Evolutionary conservation across 2,113 vertebrate genomes (phyloP).

Genomic region (Mesitornis unicolor): DNA sequence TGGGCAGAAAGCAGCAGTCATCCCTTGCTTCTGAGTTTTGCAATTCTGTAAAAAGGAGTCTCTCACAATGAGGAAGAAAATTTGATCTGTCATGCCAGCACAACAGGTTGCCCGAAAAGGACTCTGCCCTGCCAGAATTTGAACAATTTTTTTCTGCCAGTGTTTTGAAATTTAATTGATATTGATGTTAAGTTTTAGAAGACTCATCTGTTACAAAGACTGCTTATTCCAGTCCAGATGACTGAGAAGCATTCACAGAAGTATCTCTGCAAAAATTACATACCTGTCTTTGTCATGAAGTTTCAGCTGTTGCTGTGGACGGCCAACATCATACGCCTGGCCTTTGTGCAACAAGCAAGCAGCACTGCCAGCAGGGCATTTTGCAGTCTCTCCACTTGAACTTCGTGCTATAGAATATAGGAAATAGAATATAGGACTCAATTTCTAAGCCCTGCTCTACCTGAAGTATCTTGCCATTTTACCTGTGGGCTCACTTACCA

Average conservation of each 20-base stretch:
- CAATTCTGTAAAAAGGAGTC: neutral
- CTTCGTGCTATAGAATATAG: neutral
- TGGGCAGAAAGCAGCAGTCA: neutral
- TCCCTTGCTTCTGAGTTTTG: neutral
- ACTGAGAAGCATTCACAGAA: neutral
- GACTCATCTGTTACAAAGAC: neutral
- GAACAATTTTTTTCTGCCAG: neutral
- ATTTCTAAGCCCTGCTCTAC: neutral
- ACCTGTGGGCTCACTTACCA: neutral
- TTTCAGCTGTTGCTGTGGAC: slow-evolving; percentile 74
- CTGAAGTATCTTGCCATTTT: neutral
- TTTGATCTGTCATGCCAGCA: neutral
- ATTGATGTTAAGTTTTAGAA: neutral
- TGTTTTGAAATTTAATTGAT: neutral
- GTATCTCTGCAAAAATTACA: neutral
- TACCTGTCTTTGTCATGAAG: slow-evolving; percentile 83
- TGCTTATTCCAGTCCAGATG: neutral
- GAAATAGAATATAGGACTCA: neutral
- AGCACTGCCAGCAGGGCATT: slow-evolving; percentile 79
- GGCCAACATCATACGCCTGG: slow-evolving; percentile 78
- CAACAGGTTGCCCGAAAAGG: neutral
- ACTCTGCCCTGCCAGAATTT: neutral
- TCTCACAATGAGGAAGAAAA: neutral
- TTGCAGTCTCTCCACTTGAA: slow-evolving; percentile 42
- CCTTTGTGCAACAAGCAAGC: slow-evolving; percentile 81